Evolutionary conservation across 2,797 vertebrate genomes (phyloP), one percentile per base, ranked within the genome.

Genomic region (Dipus sagitta): DNA sequence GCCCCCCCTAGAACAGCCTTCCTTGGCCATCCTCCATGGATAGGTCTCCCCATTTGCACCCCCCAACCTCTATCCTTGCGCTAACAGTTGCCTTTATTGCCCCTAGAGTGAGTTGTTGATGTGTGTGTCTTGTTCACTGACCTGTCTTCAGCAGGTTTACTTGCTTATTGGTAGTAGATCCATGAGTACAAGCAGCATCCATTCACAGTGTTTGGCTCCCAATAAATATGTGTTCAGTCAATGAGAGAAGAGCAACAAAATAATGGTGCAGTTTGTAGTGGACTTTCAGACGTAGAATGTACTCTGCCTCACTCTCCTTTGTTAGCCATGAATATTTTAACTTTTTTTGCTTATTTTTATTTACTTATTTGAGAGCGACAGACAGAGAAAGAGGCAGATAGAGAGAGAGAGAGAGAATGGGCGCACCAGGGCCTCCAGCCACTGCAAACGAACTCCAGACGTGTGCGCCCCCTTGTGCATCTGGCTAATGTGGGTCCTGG

Each of bases 191-290:
- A 21, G 58, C 80, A 64, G 11, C 58, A 84, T 71, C 17, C 9
- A 2, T 26, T 65, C 62, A 81, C n/a, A 58, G 24, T 34, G 32
- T 67, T 86, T 77, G 67, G 15, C 12, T 60, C 14, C 65, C 74
- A 78, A 9, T 68, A 89, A 80, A 77, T 83, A 82, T 75, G 32
- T 84, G 38, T 75, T 75, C 83, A 89, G 78, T 94, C 42, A 76
- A 2, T 70, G 75, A 80, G 12, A 38, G 17, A 26, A 64, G 11
- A 68, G 10, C 17, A 71, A 24, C 75, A 85, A 30, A 82, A 72
- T 82, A 32, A 82, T 32, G 47, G 62, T 86, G 21, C 18, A 71
- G 11, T 52, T 91, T 64, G 85, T 38, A 64, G 34, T 64, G 65
- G 78, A n/a, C 52, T 58, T 80, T 95, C 32, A 80, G 60, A 42